These are phyloP conservation scores for Sparidentex hasta DNA, from an alignment of 2,797 vertebrate species.

Conservation along the genomic window DNA sequence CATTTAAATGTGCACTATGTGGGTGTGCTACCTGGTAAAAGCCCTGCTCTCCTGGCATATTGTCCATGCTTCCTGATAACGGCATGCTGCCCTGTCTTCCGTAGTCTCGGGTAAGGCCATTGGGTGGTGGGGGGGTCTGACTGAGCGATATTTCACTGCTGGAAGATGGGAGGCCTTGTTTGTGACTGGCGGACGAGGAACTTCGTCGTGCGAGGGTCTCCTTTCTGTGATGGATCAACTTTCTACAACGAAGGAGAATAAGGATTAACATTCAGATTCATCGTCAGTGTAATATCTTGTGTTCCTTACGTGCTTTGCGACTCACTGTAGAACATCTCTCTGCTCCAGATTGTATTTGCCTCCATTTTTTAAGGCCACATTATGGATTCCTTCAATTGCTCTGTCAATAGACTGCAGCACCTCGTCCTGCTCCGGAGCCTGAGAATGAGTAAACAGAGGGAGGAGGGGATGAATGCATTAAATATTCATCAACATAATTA, in stretches of 20 bases:
- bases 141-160: conserved; percentile 93
- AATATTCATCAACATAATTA: conserved; percentile 66
- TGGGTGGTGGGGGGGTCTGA: conserved; percentile 86
- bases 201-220: conserved; percentile 93
- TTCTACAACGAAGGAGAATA: conserved; percentile 59
- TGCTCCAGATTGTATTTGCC: conserved; percentile 99
- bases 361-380: conserved; percentile 95
- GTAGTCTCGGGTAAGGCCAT: conserved; percentile 89
- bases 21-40: conserved; percentile 90
- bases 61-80: conserved; percentile 87
- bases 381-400: conserved; percentile 98
- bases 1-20: neutral
- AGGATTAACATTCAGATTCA: neutral
- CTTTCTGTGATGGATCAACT: conserved; percentile 98
- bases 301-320: conserved; percentile 28
- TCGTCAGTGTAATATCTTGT: neutral
- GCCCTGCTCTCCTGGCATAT: conserved; percentile 84
- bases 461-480: conserved; percentile 24
- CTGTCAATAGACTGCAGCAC: conserved; percentile 97
- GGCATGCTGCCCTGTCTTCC: conserved; percentile 90
- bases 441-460: neutral
- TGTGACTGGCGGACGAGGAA: conserved; percentile 84
- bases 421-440: conserved; percentile 93
- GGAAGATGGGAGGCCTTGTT: conserved; percentile 88
- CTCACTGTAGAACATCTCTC: conserved; percentile 97